These are phyloP conservation scores for Numenius phaeopus DNA, from an alignment of 2,797 vertebrate genomes.

Conservation along the genomic window DNA sequence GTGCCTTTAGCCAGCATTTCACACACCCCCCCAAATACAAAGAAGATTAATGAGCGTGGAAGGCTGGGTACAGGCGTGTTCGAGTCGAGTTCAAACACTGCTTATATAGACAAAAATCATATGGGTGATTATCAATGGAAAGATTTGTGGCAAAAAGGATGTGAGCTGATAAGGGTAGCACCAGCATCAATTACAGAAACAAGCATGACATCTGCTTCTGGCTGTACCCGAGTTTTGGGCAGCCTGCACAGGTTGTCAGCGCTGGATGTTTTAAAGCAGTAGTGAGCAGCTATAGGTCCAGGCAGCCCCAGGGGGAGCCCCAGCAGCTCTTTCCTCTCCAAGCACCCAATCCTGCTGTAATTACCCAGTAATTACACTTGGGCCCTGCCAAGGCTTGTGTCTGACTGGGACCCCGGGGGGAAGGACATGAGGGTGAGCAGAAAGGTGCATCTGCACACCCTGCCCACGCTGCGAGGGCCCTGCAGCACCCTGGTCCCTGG, in stretches of 20 bases:
- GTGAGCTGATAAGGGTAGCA: not conserved
- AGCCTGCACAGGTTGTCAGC: not conserved
- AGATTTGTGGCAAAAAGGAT: not conserved
- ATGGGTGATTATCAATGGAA: not conserved
- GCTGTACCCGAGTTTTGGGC: too few relatives aligned
- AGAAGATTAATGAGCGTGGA: not conserved
- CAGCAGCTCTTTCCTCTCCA: not conserved
- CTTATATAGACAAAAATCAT: not conserved
- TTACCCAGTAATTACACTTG: too few relatives aligned
- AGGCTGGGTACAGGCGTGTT: not conserved
- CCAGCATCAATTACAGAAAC: too few relatives aligned
- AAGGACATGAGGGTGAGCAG: not conserved
- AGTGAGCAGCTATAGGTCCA: not conserved
- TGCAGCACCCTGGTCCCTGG: not conserved
- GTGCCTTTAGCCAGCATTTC: not conserved
- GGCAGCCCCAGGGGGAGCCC: not conserved
- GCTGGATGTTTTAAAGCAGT: not conserved
- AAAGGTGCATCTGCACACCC: too few relatives aligned
- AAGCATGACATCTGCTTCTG: not conserved
- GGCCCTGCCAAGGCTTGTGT: not conserved
- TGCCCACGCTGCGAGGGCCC: rapidly evolving
- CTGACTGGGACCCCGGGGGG: not conserved
- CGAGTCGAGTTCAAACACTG: not conserved
- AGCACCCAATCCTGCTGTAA: not conserved
- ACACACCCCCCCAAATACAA: not conserved